Evolutionary conservation across 2,888 invertebrate species (phyloP), one percentile per base, ranked within the genome.

Genomic region (Neoascia interrupta): DNA sequence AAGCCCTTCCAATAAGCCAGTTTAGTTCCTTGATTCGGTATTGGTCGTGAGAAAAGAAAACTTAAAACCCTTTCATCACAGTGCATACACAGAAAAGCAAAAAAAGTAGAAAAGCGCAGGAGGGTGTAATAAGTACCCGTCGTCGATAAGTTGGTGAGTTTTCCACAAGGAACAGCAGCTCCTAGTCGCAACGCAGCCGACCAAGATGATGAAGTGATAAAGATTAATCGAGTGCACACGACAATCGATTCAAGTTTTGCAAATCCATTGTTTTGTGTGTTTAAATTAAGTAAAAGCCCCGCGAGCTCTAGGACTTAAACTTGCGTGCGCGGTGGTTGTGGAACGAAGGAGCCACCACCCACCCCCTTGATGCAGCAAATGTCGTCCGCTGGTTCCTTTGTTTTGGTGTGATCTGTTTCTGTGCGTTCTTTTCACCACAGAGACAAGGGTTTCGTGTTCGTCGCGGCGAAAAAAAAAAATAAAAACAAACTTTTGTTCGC

Each of bases 171-270:
- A 51, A 45, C 21, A 58, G 34, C 41, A 51, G 36, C 41, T 54
- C 43, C n/a, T 54, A 15, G 16, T 6, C 19, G 37, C 16, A 15
- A 68, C 8, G 13, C 41, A 43, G 41, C 34, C 43, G 39, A 53
- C 23, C 51, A 36, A 56, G 51, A 79, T n/a, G n/a, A n/a, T 73
- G 79, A 68, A 73, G 79, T 79, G 79, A 79, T 79, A 79, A 66
- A 73, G 49, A 73, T 73, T 73, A 79, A 60, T 66, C 64, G 79
- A 79, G 79, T 79, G 79, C 60, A 68, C 43, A 68, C 56, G 66
- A 51, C 61, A 61, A 73, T 73, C 60, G 63, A 73, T 66, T 70
- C 18, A 70, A 70, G 43, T 75, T 56, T 75, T 54, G 47, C 51
- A 31, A 34, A 58, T n/a, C n/a, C n/a, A n/a, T n/a, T n/a, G n/a